A percentile compares a stretch with the other conserved stretches of the same genome.
These are phyloP conservation scores for Pedetes capensis DNA, from an alignment of 2,113 vertebrate species.

Conservation along the genomic window DNA sequence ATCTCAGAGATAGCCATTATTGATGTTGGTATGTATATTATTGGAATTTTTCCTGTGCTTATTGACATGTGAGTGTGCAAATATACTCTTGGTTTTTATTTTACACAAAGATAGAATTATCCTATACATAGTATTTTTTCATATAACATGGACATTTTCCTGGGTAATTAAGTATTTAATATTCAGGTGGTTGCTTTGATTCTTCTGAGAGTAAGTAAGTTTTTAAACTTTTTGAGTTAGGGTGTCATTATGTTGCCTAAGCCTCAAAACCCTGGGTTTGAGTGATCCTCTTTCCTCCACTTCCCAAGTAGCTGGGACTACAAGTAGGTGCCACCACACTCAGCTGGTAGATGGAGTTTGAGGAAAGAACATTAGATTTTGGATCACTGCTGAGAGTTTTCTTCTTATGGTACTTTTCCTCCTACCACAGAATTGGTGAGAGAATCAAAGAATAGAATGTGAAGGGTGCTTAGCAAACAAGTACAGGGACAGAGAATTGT, in stretches of 20 bases:
- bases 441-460: neutral
- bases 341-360: neutral
- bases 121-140: neutral
- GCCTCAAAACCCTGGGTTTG: neutral
- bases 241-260: neutral
- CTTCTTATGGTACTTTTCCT: neutral
- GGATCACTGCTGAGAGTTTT: neutral
- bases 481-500: neutral
- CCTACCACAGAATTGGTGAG: neutral
- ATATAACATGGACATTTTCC: neutral
- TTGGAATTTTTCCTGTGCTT: neutral
- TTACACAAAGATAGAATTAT: neutral
- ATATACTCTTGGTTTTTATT: neutral
- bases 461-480: neutral
- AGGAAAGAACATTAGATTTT: neutral
- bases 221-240: neutral
- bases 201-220: neutral
- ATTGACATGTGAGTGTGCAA: neutral
- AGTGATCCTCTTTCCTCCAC: neutral
- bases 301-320: neutral
- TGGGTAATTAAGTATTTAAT: neutral
- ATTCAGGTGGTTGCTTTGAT: neutral
- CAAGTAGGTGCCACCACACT: too few relatives aligned
- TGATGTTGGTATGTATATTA: neutral
- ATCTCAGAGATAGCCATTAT: neutral